These are phyloP conservation scores for Onychostruthus taczanowskii DNA, from an alignment of 2,113 vertebrate species.

Conservation along the genomic window DNA sequence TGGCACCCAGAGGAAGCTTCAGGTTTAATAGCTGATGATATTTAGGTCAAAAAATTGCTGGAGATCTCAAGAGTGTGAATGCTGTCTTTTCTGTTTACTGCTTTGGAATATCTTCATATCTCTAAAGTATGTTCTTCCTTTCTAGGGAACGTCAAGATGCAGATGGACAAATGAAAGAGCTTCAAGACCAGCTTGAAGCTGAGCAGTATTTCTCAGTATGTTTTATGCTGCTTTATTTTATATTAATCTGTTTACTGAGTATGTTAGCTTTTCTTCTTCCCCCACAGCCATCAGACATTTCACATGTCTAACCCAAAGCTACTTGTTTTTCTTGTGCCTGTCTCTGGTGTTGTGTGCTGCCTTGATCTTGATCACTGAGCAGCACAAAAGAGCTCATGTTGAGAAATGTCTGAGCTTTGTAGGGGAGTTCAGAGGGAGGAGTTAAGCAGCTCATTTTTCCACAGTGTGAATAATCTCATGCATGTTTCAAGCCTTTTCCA, in stretches of 20 bases:
- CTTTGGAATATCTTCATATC: background rate
- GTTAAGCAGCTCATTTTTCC: background rate
- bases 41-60: background rate
- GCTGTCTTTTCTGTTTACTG: background rate
- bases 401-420: background rate
- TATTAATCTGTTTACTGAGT: background rate
- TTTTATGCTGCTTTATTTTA: slow-evolving; percentile 9
- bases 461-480: background rate
- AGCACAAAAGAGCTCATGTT: background rate
- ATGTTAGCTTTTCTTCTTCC: background rate
- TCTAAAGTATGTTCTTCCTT: background rate
- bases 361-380: background rate
- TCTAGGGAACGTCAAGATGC: slow-evolving; percentile 94
- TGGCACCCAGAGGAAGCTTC: background rate
- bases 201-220: slow-evolving; percentile 98
- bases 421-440: background rate
- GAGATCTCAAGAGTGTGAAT: background rate
- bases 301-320: background rate
- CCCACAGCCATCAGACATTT: background rate
- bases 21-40: background rate
- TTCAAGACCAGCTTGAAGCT: slow-evolving; percentile 97
- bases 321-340: background rate
- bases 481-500: background rate
- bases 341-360: background rate
- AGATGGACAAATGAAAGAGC: slow-evolving; percentile 97